Percentiles rank a stretch among this genome's conserved stretches.
phyloP scores from a whole-genome alignment of 2,113 vertebrate genomes.

The Microtus oregoni region DNA sequence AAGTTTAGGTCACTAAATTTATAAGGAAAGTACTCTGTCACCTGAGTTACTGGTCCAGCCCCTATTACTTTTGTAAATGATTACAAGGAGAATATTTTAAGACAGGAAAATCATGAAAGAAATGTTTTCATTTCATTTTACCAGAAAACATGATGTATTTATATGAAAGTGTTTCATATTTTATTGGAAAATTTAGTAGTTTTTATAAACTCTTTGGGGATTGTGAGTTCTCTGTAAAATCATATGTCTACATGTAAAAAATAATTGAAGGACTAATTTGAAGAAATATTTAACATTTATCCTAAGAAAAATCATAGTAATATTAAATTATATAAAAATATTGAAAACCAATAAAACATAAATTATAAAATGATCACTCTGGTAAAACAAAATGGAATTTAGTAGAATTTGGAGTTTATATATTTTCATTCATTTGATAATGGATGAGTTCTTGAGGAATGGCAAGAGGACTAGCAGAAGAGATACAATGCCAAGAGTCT shows the following conservation, averaged over 20 bases:
- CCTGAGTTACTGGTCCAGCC: no score
- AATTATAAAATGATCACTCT: conserved; percentile 7
- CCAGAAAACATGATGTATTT: not conserved
- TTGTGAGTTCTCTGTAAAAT: not conserved
- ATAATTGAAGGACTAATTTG: conserved; percentile 16
- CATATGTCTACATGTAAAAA: conserved; percentile 26
- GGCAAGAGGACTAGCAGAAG: conserved; percentile 11
- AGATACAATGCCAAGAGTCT: not conserved
- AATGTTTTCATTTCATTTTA: not conserved
- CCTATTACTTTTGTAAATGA: not conserved
- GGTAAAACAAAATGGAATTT: conserved; percentile 16
- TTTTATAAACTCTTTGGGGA: not conserved
- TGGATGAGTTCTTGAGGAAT: not conserved
- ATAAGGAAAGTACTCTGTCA: not conserved
- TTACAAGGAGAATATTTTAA: not conserved
- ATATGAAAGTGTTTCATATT: not conserved
- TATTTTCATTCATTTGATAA: conserved; percentile 52
- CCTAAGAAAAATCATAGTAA: conserved; percentile 3
- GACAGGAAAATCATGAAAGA: not conserved
- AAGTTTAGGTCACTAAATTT: not conserved
- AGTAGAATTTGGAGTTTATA: conserved; percentile 32
- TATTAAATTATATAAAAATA: conserved; percentile 52
- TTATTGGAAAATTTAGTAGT: not conserved
- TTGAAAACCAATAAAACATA: conserved; percentile 39
- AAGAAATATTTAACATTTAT: conserved; percentile 43